Conservation (phyloP, 2,113 vertebrate species). For the Alces alces region DNA sequence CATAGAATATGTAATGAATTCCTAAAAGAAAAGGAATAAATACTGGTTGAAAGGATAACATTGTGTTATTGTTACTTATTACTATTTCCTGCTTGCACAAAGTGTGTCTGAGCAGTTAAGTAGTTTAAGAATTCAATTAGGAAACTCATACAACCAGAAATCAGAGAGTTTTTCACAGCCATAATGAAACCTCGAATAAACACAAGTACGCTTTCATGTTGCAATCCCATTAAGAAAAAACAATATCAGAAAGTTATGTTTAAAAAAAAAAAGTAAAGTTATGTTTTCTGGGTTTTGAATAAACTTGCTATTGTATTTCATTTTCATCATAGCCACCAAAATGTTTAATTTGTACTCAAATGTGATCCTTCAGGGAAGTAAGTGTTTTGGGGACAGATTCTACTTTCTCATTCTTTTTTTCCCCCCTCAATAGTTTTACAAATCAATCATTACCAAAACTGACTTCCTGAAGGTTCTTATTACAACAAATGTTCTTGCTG, state of each 20-base stretch:
- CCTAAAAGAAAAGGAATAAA: slow-evolving; percentile 36
- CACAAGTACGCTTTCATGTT: slow-evolving; percentile 26
- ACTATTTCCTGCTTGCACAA: slow-evolving; percentile 39
- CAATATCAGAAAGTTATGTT: slow-evolving; percentile 30
- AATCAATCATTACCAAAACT: slow-evolving; percentile 65
- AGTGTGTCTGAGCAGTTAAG: background rate
- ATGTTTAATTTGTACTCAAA: slow-evolving; percentile 54
- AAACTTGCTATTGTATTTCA: slow-evolving; percentile 34
- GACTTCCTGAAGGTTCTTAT: slow-evolving; percentile 37
- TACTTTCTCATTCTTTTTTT: slow-evolving; percentile 16
- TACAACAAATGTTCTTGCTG: slow-evolving; percentile 70
- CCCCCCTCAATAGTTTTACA: slow-evolving; percentile 55
- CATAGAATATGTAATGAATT: slow-evolving; percentile 34
- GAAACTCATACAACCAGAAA: slow-evolving; percentile 53
- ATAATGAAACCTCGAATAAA: slow-evolving; percentile 5
- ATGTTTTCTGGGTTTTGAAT: slow-evolving; percentile 52
- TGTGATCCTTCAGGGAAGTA: slow-evolving; percentile 53
- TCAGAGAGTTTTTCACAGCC: slow-evolving; percentile 35
- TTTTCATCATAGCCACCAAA: slow-evolving; percentile 54
- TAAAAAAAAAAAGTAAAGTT: slow-evolving; percentile 29
- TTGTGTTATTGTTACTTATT: slow-evolving; percentile 28
- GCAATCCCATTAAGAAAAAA: background rate
- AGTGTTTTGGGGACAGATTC: slow-evolving; percentile 34
- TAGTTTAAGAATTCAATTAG: slow-evolving; percentile 24
- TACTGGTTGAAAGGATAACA: slow-evolving; percentile 9